Percentiles rank a stretch among this genome's conserved stretches.
phyloP scores from a whole-genome alignment of 2,888 invertebrate species.

The Ptilodon capucinus region DNA sequence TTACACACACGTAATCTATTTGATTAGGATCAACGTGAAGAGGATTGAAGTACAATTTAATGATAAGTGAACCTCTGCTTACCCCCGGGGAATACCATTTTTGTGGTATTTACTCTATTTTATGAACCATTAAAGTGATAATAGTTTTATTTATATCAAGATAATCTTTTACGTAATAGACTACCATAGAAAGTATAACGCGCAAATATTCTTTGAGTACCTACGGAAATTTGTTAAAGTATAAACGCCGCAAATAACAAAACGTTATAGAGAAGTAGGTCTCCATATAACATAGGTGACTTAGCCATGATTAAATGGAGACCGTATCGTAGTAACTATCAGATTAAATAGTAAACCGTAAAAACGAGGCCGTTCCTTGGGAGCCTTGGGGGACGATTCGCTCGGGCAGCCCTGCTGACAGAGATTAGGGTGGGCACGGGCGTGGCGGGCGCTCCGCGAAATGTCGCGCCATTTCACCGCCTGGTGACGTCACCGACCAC shows the following conservation, averaged over 20 bases:
- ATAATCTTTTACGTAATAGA: too few relatives aligned
- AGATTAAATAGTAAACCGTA: conserved; percentile 15
- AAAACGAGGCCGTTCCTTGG: conserved; percentile 52
- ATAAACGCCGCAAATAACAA: background rate
- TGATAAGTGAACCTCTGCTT: too few relatives aligned
- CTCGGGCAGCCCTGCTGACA: conserved; percentile 65
- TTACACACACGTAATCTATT: too few relatives aligned
- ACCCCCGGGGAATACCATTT: too few relatives aligned
- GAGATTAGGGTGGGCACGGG: conserved; percentile 76
- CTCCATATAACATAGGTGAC: conserved; percentile 3
- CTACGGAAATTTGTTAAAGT: background rate
- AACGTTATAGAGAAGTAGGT: background rate
- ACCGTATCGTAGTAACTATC: conserved; percentile 28
- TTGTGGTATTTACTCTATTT: too few relatives aligned
- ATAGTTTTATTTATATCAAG: too few relatives aligned
- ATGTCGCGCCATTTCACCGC: conserved; percentile 76
- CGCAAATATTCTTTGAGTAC: too few relatives aligned
- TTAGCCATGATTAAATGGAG: conserved; percentile 28
- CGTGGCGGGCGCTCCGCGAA: conserved; percentile 67
- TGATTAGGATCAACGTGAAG: too few relatives aligned
- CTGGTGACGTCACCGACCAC: conserved; percentile 75
- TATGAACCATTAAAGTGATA: too few relatives aligned
- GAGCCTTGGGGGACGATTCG: conserved; percentile 56
- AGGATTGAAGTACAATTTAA: too few relatives aligned
- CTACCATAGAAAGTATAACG: too few relatives aligned